A percentile compares a stretch with the other conserved stretches of the same genome.
These are phyloP conservation scores for Malthinus flaveolus DNA, from an alignment of 2,888 invertebrate genomes.

Conservation along the genomic window DNA sequence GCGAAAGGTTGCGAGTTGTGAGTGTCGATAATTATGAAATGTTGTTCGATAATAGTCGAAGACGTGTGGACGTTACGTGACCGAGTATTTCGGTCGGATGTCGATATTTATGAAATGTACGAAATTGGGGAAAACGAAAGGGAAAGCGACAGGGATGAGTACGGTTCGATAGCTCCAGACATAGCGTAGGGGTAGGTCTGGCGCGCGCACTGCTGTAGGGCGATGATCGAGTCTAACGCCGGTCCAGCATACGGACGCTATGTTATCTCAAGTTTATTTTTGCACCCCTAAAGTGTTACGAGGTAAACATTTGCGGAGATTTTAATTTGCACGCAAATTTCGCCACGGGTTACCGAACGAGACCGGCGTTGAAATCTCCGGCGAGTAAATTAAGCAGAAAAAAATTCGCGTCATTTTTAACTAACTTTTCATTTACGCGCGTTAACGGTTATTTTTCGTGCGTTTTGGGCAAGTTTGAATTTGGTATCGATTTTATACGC, in stretches of 20 bases:
- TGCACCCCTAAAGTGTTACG: slow-evolving; percentile 12
- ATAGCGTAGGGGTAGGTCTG: slow-evolving; percentile 43
- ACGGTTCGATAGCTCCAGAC: slow-evolving; percentile 40
- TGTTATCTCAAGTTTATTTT: slow-evolving; percentile 23
- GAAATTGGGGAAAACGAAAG: slow-evolving; percentile 25
- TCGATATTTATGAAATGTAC: background rate
- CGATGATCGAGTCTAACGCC: slow-evolving; percentile 34
- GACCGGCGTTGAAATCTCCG: slow-evolving; percentile 36
- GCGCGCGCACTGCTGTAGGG: slow-evolving; percentile 40
- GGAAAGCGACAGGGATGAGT: slow-evolving; percentile 30
- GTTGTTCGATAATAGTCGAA: slow-evolving; percentile 20
- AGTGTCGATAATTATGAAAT: slow-evolving; percentile 29
- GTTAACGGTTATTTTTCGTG: too few relatives aligned
- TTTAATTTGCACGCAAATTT: slow-evolving; percentile 18
- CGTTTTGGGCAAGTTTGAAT: too few relatives aligned
- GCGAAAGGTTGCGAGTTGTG: slow-evolving; percentile 38
- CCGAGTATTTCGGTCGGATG: background rate
- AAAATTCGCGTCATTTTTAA: too few relatives aligned
- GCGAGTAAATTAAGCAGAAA: background rate
- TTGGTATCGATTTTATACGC: slow-evolving; percentile 12
- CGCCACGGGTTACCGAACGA: slow-evolving; percentile 29
- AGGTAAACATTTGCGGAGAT: slow-evolving; percentile 10
- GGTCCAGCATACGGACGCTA: slow-evolving; percentile 43
- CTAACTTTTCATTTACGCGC: too few relatives aligned
- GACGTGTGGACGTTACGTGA: background rate